Base-by-base conservation (phyloP, 2,113 vertebrate genomes). In the Dinomys branickii region DNA sequence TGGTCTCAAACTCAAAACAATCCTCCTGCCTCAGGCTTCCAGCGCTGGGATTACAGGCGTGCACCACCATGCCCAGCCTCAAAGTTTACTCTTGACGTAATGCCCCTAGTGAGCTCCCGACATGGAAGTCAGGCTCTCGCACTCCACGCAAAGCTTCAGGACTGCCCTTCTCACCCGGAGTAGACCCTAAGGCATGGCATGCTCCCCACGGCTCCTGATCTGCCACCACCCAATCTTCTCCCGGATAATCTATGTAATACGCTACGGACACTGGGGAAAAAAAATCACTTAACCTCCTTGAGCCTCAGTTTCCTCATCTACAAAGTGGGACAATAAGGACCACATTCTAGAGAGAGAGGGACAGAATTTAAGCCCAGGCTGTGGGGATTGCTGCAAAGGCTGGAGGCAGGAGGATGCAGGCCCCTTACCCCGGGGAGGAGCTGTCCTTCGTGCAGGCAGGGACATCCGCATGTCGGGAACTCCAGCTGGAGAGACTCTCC, bases 301-400 rank as follows among this genome's bases (percentile, higher is more conserved):
- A 75, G 28, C 65, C 83, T 90, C 84, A 35, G 38, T 88, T 85
- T 96, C 78, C 54, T 94, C 44, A 56, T 82, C 89, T 91, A n/a
- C 63, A 63, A 47, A 94, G 41, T 35, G 69, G 88, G 41, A 41
- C 77, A 61, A 2, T 26, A 41, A 90, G 71, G 35, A 20, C 80
- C 78, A 83, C 7, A 24, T 47, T 10, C 17, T 7, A 38, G 71
- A 69, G n/a, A 91, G 22, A n/a, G 26, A 71, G 77, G 58, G 80
- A 41, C 38, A 78, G 44, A 65, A 83, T 88, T 19, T 3, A 30
- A 95, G 71, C 58, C 52, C 58, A 88, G 77, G 71, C 63, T n/a
- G 63, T 26, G 33, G 59, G n/a, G 38, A 33, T 30, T 63, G 44
- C 28, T 22, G 73, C 83, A 6, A 35, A 63, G 67, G 89, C 63